Evolutionary conservation across 2,888 invertebrate species (phyloP).

Genomic region (Drosophila nigritarsus): DNA sequence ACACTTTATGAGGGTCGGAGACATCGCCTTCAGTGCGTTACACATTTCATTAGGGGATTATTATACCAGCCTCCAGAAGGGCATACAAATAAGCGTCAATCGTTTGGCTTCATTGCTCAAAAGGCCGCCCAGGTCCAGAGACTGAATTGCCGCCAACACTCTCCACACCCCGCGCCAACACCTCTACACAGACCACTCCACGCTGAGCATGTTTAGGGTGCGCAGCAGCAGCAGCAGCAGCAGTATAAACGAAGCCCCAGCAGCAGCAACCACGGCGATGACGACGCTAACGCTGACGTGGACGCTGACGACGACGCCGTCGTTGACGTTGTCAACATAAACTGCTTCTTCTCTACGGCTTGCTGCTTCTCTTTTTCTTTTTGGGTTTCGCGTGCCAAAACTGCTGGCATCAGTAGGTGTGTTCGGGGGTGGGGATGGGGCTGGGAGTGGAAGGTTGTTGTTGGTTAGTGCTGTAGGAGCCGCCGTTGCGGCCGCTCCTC

Average conservation of each 20-base stretch:
- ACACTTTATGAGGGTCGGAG: neutral
- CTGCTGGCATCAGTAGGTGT: neutral
- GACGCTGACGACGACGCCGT: conserved; percentile 25
- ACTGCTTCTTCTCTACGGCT: conserved; percentile 35
- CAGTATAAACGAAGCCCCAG: conserved; percentile 45
- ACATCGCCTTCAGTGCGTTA: neutral
- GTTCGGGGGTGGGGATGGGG: neutral
- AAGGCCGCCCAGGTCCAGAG: conserved; percentile 54
- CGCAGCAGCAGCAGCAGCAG: conserved; percentile 11
- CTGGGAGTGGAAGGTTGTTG: conserved; percentile 1
- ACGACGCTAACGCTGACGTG: conserved; percentile 20
- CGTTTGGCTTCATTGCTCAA: conserved; percentile 74
- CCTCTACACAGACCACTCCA: neutral
- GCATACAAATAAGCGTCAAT: conserved; percentile 45
- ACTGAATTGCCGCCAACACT: conserved; percentile 11
- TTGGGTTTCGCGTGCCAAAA: conserved; percentile 20
- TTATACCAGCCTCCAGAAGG: conserved; percentile 4
- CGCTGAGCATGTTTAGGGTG: neutral
- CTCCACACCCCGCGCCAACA: neutral
- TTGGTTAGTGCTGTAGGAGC: conserved; percentile 3
- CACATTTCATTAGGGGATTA: neutral
- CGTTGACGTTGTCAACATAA: conserved; percentile 65
- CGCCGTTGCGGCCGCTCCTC: conserved; percentile 22
- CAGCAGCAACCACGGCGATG: conserved; percentile 38
- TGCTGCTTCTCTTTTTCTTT: conserved; percentile 10